Percentiles rank a stretch among this genome's conserved stretches.
These are phyloP conservation scores for Centropus bengalensis DNA, from an alignment of 2,113 vertebrate genomes.

Conservation along the genomic window DNA sequence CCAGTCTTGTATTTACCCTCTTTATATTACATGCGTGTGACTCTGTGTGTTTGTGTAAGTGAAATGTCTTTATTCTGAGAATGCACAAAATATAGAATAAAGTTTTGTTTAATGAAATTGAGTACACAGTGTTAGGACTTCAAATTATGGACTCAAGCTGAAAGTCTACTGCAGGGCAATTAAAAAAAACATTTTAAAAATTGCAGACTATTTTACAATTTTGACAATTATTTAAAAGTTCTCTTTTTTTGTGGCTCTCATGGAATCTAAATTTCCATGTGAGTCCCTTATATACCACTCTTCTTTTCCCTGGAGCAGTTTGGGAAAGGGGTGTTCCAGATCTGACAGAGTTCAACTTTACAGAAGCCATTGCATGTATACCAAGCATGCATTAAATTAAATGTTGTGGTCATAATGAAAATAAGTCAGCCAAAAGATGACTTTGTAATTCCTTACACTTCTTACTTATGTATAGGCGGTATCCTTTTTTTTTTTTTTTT, in stretches of 20 bases:
- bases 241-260: not conserved
- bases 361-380: accelerated
- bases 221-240: not conserved
- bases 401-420: not conserved
- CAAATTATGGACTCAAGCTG: not conserved
- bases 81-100: not conserved
- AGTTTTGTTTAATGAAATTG: not conserved
- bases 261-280: not conserved
- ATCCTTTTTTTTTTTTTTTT: not conserved
- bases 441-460: not conserved
- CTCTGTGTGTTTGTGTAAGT: not conserved
- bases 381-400: not conserved
- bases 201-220: not conserved
- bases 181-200: not conserved
- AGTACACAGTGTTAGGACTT: not conserved
- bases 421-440: not conserved
- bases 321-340: not conserved
- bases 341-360: not conserved
- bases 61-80: not conserved
- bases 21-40: not conserved
- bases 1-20: not conserved
- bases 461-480: not conserved
- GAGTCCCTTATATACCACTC: not conserved
- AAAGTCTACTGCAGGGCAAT: not conserved
- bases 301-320: not conserved